Evolutionary conservation across 2,113 vertebrate genomes (phyloP), one percentile per base, ranked within the genome.

Genomic region (Chaenogobius annularis): DNA sequence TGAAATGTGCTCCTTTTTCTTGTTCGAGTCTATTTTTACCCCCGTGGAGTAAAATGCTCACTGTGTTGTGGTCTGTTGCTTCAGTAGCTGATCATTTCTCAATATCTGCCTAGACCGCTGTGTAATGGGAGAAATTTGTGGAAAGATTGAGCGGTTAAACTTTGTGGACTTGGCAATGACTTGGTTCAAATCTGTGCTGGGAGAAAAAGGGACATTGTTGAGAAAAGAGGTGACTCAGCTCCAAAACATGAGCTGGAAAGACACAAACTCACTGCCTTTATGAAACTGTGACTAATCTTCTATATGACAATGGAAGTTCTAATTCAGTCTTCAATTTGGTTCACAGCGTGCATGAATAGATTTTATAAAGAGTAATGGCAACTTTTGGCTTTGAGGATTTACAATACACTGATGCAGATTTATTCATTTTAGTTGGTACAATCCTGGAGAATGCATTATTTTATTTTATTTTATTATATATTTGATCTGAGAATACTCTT

Each of bases 131-230:
- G 2, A 37, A 37, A 10, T 66, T 40, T 71, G 26, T 64, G 75
- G 73, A 82, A 79, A 82, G 7, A 46, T 0, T 72, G 80, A 85
- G 31, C 35, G 40, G 10, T 47, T 4, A 17, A 7, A 31, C 40
- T 54, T 61, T 22, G 26, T 31, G 26, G 14, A 47, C 61, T 19
- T 37, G 67, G 58, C 54, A 44, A 46, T 26, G 23, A 47, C 66
- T 55, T 43, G 46, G 63, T 13, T n/a, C 64, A 1, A 61, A 61
- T 35, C 23, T 62, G 66, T 37, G 61, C 35, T 19, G 48, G 31
- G 64, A 80, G 77, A 61, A 61, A 85, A 23, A 26, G 69, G 19
- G 44, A 64, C 83, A 70, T 85, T 83, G 84, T 83, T 79, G 35
- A 55, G 71, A 70, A 82, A 23, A 73, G 20, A 55, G 43, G 46